These are phyloP conservation scores for Agrotis ipsilon DNA, from an alignment of 2,888 invertebrate genomes.

Conservation along the genomic window DNA sequence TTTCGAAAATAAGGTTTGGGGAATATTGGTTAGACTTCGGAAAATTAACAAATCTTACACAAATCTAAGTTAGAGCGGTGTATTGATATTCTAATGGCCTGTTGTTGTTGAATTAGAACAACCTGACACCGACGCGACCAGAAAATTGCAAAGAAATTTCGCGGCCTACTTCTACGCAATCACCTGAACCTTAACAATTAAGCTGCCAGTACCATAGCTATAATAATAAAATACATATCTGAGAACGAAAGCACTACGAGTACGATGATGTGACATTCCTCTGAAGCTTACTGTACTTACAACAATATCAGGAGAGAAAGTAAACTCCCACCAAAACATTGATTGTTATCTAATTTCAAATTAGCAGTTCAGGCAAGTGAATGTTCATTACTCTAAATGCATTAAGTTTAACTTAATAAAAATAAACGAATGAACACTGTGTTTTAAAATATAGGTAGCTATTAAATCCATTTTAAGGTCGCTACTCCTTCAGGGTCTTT, in stretches of 20 bases:
- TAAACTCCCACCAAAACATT: neutral
- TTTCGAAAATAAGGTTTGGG: too few species aligned
- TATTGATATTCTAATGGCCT: too few species aligned
- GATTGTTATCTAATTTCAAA: neutral
- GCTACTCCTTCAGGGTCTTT: too few species aligned
- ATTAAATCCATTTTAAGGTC: too few species aligned
- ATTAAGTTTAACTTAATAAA: neutral
- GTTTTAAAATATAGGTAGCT: too few species aligned
- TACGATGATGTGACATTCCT: neutral
- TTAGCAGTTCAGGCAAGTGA: slow-evolving; percentile 1
- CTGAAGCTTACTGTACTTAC: neutral
- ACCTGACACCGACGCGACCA: too few species aligned
- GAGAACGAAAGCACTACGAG: slow-evolving; percentile 46
- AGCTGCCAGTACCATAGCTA: slow-evolving; percentile 41
- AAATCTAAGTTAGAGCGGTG: too few species aligned
- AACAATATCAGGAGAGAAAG: neutral
- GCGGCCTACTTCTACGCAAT: too few species aligned
- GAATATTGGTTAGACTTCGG: too few species aligned
- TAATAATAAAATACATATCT: slow-evolving; percentile 21
- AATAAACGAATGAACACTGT: neutral
- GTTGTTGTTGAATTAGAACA: too few species aligned
- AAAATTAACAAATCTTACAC: too few species aligned
- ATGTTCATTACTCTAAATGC: neutral
- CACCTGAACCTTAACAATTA: slow-evolving; percentile 24
- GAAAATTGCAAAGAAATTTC: too few species aligned